A percentile compares a stretch with the other conserved stretches of the same genome.
phyloP scores from a whole-genome alignment of 2,888 invertebrate species.

The Clunio marinus region DNA sequence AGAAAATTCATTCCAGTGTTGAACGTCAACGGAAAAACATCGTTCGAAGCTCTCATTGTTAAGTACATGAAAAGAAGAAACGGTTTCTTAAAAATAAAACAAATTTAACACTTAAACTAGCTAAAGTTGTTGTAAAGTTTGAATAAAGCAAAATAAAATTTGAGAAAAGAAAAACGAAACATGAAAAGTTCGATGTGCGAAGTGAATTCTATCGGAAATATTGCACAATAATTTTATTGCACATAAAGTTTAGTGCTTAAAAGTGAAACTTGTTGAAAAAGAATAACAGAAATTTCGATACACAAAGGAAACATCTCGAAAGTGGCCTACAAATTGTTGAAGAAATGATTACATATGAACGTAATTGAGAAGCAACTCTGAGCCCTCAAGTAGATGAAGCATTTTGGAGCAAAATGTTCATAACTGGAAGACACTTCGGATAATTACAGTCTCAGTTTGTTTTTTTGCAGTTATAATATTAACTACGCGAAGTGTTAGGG shows the following conservation, averaged over 20 bases:
- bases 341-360: too few relatives aligned
- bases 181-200: too few relatives aligned
- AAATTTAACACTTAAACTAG: background rate
- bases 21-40: slow-evolving; percentile 33
- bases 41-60: background rate
- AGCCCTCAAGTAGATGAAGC: background rate
- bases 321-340: too few relatives aligned
- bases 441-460: background rate
- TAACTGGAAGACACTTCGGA: background rate
- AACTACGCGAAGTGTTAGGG: background rate
- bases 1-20: slow-evolving; percentile 27
- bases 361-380: background rate
- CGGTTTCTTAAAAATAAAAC: background rate
- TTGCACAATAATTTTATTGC: background rate
- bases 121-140: background rate
- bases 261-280: background rate
- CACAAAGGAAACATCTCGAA: too few relatives aligned
- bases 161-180: too few relatives aligned
- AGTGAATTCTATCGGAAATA: background rate
- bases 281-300: background rate
- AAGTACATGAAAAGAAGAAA: background rate
- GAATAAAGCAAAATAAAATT: background rate
- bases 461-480: background rate
- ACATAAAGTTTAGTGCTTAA: background rate
- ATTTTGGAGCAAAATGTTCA: background rate